These are phyloP conservation scores for Ahaetulla prasina DNA, from an alignment of 2,113 vertebrate species.

Conservation along the genomic window DNA sequence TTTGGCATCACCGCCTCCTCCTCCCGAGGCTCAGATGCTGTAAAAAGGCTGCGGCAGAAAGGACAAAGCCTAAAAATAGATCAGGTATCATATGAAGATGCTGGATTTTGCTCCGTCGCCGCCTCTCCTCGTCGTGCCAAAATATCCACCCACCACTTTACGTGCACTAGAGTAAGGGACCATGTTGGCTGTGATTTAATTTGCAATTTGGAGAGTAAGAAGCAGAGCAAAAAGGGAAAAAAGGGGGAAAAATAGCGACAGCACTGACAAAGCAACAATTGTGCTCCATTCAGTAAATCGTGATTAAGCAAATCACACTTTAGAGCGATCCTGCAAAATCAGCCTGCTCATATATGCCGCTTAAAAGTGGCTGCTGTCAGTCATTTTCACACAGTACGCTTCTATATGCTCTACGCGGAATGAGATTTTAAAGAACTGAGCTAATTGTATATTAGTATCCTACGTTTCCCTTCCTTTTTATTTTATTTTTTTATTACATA, in stretches of 20 bases:
- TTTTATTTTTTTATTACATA: not conserved
- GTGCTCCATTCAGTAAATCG: not conserved
- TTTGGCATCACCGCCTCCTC: not conserved
- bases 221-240: too few relatives aligned
- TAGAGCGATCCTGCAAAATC: not conserved
- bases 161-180: conserved; percentile 12
- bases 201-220: not conserved
- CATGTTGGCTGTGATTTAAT: not conserved
- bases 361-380: not conserved
- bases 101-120: not conserved
- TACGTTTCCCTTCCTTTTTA: not conserved
- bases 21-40: not conserved
- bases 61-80: conserved; percentile 8
- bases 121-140: conserved; percentile 8
- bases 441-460: not conserved
- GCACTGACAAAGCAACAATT: not conserved
- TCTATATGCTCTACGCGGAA: not conserved
- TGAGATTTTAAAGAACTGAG: not conserved
- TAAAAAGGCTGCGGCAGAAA: conserved; percentile 5
- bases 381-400: not conserved
- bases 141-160: conserved; percentile 20
- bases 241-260: not conserved
- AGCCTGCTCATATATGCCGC: not conserved
- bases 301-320: not conserved
- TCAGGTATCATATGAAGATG: not conserved